Conservation (phyloP, 2,113 vertebrate species). For the Equus quagga region DNA sequence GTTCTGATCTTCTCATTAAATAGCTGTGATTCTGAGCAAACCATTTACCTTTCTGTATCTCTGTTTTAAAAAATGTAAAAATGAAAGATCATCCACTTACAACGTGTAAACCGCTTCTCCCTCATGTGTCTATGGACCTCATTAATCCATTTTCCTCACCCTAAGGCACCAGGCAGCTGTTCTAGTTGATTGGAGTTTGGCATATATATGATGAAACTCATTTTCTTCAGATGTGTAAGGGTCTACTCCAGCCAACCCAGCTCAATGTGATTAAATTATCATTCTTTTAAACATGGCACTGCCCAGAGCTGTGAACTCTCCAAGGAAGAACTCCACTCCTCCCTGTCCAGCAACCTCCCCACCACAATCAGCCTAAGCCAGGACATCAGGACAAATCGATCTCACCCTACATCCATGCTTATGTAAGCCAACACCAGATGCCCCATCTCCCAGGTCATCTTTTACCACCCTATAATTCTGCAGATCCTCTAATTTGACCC, state of each 20-base stretch:
- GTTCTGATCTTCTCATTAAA: slow-evolving; percentile 7
- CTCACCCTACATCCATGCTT: background rate
- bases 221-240: background rate
- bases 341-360: background rate
- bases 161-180: background rate
- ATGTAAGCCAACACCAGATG: background rate
- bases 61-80: background rate
- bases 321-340: background rate
- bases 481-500: background rate
- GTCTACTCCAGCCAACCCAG: background rate
- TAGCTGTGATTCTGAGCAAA: background rate
- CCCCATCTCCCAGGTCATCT: background rate
- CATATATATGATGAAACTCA: background rate
- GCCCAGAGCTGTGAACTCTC: background rate
- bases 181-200: background rate
- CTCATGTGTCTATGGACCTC: background rate
- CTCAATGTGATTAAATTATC: background rate
- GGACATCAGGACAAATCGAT: background rate
- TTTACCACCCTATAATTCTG: background rate
- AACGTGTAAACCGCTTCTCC: background rate
- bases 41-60: background rate
- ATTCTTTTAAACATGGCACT: background rate
- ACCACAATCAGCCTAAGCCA: background rate
- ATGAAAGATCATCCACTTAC: background rate
- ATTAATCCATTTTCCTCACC: background rate